phyloP scores from a whole-genome alignment of 2,797 vertebrate species.

The Pangasius sanitwongsei region DNA sequence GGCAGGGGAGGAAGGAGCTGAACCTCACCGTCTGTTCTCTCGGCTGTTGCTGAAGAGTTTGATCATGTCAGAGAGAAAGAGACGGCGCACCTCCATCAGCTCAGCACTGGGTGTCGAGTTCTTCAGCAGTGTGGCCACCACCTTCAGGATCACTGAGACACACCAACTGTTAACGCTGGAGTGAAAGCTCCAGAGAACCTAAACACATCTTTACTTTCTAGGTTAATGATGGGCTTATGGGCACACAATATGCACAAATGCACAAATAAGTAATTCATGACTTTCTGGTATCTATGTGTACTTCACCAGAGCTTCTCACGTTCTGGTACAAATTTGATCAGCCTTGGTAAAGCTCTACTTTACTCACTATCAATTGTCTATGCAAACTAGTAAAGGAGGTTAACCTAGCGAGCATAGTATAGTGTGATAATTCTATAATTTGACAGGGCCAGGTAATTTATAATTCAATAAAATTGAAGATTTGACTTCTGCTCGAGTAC shows the following conservation, averaged over 20 bases:
- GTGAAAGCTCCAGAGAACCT: conserved; percentile 64
- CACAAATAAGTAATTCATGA: background rate
- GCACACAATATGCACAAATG: too few species aligned
- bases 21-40: conserved; percentile 91
- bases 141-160: conserved; percentile 94
- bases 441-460: background rate
- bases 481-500: background rate
- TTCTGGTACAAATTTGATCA: background rate
- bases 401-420: background rate
- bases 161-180: conserved; percentile 33
- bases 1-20: conserved; percentile 9
- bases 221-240: background rate
- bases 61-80: conserved; percentile 98
- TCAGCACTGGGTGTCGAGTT: conserved; percentile 91
- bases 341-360: background rate
- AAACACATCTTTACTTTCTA: background rate
- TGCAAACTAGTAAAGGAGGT: background rate
- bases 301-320: background rate
- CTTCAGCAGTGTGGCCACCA: conserved; percentile 96
- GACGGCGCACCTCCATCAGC: conserved; percentile 96
- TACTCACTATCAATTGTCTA: background rate
- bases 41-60: conserved; percentile 96
- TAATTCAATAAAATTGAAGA: background rate
- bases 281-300: background rate
- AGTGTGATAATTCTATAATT: background rate